Percentiles rank a stretch among this genome's conserved stretches.
Evolutionary conservation across 2,797 vertebrate genomes (phyloP).

Genomic region (Jordanella pulchra): DNA sequence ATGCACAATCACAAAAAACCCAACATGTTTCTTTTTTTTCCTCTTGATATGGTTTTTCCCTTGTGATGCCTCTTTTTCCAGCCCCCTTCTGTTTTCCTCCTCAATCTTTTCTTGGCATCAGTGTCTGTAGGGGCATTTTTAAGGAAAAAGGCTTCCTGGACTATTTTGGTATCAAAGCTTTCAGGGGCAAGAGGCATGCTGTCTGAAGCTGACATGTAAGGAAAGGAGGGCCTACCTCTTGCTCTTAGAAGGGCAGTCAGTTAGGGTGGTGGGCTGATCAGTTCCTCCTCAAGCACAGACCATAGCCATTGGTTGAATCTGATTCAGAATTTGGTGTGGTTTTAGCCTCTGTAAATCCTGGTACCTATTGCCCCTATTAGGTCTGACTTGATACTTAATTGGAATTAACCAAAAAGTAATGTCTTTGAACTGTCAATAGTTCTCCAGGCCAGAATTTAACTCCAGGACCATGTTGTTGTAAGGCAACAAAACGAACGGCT

Average conservation of each 20-base stretch:
- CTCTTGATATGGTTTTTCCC: constrained; percentile 29
- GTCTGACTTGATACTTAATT: background rate
- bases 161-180: constrained; percentile 85
- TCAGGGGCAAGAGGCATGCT: constrained; percentile 78
- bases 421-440: background rate
- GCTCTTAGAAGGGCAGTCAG: constrained; percentile 30
- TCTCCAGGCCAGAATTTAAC: background rate
- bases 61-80: constrained; percentile 48
- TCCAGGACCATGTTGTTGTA: background rate
- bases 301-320: constrained; percentile 18
- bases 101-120: constrained; percentile 63
- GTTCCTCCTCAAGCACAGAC: constrained; percentile 49
- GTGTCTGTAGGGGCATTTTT: constrained; percentile 77
- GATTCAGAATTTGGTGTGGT: constrained; percentile 22
- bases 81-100: constrained; percentile 37
- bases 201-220: constrained; percentile 84
- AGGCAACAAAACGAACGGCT: background rate
- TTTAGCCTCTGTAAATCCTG: constrained; percentile 11
- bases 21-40: constrained; percentile 9
- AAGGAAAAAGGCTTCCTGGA: constrained; percentile 81
- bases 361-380: background rate
- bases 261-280: constrained; percentile 39
- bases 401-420: background rate
- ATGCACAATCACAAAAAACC: constrained; percentile 19
- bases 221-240: constrained; percentile 66